Evolutionary conservation across 2,113 vertebrate species (phyloP).

Genomic region (Vireo altiloquus): DNA sequence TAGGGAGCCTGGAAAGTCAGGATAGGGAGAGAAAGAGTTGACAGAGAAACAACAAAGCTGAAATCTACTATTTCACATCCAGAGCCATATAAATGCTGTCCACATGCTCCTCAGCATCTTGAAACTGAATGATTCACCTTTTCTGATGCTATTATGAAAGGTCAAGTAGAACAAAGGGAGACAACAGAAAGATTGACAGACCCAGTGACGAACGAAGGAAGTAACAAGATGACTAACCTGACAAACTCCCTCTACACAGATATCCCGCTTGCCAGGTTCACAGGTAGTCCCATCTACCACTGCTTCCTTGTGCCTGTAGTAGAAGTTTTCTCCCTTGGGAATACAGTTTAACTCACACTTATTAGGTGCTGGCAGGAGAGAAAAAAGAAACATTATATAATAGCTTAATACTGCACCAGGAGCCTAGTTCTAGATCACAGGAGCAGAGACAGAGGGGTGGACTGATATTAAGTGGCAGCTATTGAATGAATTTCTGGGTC

Average conservation of each 20-base stretch:
- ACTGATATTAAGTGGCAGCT: not conserved
- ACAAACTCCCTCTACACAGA: slow-evolving; percentile 90
- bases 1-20: not conserved
- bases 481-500: not conserved
- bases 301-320: slow-evolving; percentile 82
- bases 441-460: not conserved
- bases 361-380: slow-evolving; percentile 78
- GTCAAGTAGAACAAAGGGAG: not conserved
- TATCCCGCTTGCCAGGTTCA: slow-evolving; percentile 82
- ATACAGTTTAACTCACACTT: slow-evolving; percentile 97
- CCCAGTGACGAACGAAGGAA: not conserved
- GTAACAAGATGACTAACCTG: slow-evolving; percentile 70
- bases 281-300: slow-evolving; percentile 91
- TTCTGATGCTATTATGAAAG: not conserved
- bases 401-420: not conserved
- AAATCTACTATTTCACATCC: not conserved
- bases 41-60: not conserved
- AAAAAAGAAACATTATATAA: not conserved
- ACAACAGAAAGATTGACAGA: not conserved
- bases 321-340: slow-evolving; percentile 93
- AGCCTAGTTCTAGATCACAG: not conserved
- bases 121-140: not conserved
- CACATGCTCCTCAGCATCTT: not conserved
- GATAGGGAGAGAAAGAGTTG: not conserved
- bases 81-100: not conserved